Base-by-base conservation (phyloP, 2,888 invertebrate genomes). In the Eupithecia abbreviata region DNA sequence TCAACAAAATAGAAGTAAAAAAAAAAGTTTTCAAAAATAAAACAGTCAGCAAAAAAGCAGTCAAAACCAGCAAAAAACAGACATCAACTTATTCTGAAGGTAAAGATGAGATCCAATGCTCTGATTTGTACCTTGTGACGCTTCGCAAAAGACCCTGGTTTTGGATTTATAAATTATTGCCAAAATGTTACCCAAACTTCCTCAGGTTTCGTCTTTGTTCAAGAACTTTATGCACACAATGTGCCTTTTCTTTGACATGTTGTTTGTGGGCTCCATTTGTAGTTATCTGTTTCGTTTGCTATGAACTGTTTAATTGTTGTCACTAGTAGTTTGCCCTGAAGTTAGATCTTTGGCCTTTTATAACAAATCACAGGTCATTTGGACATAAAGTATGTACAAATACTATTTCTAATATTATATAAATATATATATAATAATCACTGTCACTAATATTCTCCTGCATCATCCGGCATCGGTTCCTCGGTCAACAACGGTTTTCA, bases 181-280 rank as follows among this genome's bases (percentile, higher is more conserved):
- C 66, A 42, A 66, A 66, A 15, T 66, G 42, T 41, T 66, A 42
- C 15, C 41, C 66, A 41, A 42, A 3, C 41, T 66, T 41, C 42
- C 42, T 66, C 42, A 42, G 66, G 69, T 49, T 18, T 47, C 69
- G 69, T 13, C n/a, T 69, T 4, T 69, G 69, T 45, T 18, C 47
- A 0, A 69, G 6, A 69, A 45, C 47, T 18, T 6, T 69, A 18
- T 69, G 69, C 13, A 47, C 13, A n/a, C 69, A 69, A 30, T 69
- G 15, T 18, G 45, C 47, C 12, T 47, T 47, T 47, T 69, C 47
- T 10, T 18, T 69, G 18, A 12, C 69, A 13, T 69, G 69, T 47
- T 47, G 18, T 47, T 12, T 69, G 10, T 69, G 69, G 69, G n/a
- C 69, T 18, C 69, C 69, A 6, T 0, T 69, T 2, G 10, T 13